Percentiles rank a stretch among this genome's conserved stretches.
Evolutionary conservation across 2,113 vertebrate species (phyloP).

Genomic region (Hyperopisus bebe): DNA sequence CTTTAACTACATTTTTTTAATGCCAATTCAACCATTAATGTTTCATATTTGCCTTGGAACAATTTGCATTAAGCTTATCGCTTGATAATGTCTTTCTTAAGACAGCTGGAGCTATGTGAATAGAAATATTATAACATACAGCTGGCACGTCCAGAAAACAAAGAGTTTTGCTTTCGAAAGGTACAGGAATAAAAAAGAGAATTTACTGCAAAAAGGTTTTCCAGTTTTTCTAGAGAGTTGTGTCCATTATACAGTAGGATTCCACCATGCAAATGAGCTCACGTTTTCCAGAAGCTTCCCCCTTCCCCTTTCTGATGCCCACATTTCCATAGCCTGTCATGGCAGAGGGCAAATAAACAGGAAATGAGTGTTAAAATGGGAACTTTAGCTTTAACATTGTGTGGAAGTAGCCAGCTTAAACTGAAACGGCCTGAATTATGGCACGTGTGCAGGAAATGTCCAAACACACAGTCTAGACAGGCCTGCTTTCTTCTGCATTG

Average conservation of each 20-base stretch:
- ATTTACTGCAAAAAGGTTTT: background rate
- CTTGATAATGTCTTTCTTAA: background rate
- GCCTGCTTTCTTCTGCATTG: background rate
- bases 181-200: background rate
- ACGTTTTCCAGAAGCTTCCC: background rate
- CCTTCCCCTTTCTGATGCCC: background rate
- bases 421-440: background rate
- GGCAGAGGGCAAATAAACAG: background rate
- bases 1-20: background rate
- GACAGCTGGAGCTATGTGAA: background rate
- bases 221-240: background rate
- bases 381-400: background rate
- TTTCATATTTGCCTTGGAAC: constrained; percentile 8
- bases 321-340: background rate
- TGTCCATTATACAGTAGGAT: background rate
- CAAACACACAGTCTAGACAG: background rate
- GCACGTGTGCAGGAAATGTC: background rate
- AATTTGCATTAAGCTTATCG: background rate
- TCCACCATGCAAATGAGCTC: background rate
- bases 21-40: background rate
- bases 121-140: background rate
- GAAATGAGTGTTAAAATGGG: background rate
- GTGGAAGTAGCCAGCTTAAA: background rate
- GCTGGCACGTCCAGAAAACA: background rate
- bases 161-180: background rate